These are phyloP conservation scores for Periplaneta americana DNA, from an alignment of 1,140 invertebrate genomes.

Conservation along the genomic window DNA sequence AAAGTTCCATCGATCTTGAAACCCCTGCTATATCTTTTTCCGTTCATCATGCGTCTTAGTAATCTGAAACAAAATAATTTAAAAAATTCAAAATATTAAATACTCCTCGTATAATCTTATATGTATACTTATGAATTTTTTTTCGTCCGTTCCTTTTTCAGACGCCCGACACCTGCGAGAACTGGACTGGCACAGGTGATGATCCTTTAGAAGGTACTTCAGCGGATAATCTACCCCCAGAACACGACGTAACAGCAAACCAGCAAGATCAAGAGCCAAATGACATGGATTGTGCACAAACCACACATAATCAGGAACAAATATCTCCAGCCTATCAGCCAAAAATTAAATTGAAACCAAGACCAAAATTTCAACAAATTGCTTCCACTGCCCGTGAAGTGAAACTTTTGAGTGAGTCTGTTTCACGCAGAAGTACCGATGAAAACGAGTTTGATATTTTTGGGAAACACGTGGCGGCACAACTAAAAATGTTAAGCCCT, in stretches of 20 bases:
- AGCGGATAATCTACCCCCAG: neutral
- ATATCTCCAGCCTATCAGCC: neutral
- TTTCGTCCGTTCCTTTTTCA: neutral
- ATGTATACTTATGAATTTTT: neutral
- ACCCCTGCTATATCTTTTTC: conserved; percentile 8
- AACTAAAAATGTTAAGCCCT: neutral
- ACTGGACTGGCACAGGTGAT: neutral
- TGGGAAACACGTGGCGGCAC: neutral
- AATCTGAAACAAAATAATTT: conserved; percentile 5
- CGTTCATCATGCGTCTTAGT: conserved; percentile 6
- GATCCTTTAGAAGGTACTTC: neutral
- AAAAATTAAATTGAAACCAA: neutral
- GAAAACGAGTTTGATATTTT: neutral
- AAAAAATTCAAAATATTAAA: neutral
- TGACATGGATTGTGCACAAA: neutral
- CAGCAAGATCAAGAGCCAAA: neutral
- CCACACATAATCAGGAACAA: neutral
- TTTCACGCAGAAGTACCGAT: neutral
- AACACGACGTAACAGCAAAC: neutral
- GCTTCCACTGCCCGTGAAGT: neutral
- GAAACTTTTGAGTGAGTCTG: neutral
- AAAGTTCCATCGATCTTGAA: conserved; percentile 24
- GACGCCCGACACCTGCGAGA: neutral
- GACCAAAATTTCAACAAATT: neutral
- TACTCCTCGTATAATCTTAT: neutral